phyloP scores from a whole-genome alignment of 2,113 vertebrate genomes.

The Azemiops feae region DNA sequence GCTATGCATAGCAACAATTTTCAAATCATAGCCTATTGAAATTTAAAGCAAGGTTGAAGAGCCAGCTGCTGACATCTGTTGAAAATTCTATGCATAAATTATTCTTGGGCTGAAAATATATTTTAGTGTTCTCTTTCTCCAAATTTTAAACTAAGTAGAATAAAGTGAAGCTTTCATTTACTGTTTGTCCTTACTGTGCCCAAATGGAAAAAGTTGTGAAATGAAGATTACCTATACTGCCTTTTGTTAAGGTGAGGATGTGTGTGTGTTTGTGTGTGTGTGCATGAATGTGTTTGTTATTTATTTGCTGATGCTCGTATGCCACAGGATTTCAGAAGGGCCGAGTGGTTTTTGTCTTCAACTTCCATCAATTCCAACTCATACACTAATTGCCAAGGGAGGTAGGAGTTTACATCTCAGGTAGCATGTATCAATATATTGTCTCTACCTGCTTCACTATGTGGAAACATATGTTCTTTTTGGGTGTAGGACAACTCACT shows the following conservation, averaged over 20 bases:
- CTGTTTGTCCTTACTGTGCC: background rate
- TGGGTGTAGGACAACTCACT: background rate
- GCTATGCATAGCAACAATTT: conserved; percentile 38
- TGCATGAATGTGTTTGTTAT: background rate
- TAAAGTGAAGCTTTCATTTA: background rate
- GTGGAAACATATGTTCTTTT: background rate
- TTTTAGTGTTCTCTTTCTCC: background rate
- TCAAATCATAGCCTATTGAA: conserved; percentile 40
- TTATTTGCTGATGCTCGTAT: background rate
- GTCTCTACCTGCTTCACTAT: background rate
- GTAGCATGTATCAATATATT: background rate
- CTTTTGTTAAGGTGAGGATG: background rate
- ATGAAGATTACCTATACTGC: background rate
- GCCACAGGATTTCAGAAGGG: background rate
- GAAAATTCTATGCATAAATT: conserved; percentile 36
- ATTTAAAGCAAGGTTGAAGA: conserved; percentile 23
- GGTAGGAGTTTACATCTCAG: background rate
- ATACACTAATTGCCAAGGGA: background rate
- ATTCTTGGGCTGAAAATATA: conserved; percentile 37
- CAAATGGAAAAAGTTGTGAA: background rate
- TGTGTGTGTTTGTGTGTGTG: background rate
- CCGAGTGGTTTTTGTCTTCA: background rate
- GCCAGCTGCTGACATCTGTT: conserved; percentile 31
- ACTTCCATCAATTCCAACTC: background rate
- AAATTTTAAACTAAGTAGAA: conserved; percentile 23